Base-by-base conservation (phyloP, 2,888 invertebrate species). In the Candidula unifasciata region DNA sequence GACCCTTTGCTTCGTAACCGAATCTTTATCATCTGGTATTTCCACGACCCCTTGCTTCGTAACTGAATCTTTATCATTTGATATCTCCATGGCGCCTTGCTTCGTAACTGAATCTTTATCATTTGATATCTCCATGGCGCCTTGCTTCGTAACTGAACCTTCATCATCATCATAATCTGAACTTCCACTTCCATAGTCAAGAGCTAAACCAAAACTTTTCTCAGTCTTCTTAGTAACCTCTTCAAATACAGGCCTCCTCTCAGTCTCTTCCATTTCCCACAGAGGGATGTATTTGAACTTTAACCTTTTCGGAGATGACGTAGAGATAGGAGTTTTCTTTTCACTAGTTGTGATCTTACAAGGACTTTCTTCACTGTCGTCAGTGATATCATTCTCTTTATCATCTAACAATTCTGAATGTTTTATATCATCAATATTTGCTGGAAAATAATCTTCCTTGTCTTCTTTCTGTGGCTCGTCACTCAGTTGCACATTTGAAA, bases 271-370 rank as follows among this genome's bases (percentile, higher is more conserved):
- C 80, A 82, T 80, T 30, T 85, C 82, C 80, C 82, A 85, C 10
- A 82, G n/a, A 52, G 82, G 83, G 13, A 79, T 79, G 44, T 83
- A 79, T 30, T 82, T 85, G 35, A 85, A 85, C 52, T 82, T 85
- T 21, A 80, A 57, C 33, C 52, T 52, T 68, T 80, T 30, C 10
- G 66, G n/a, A 66, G 69, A n/a, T 24, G 37, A 37, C 21, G 37
- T 24, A 71, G 68, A 8, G 6, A n/a, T 27, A 68, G 24, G 24
- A 44, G n/a, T n/a, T 52, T 74, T 27, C 13, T 27, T 64, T 37
- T 78, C 37, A 3, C 44, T 44, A 37, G 71, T 2, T 16, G 37
- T 76, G 21, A 5, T 44, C 30, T 82, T 76, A 3, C 52, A 27
- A 2, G 52, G 44, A 52, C 27, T 27, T n/a, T 74, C 73, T 27